A percentile compares a stretch with the other conserved stretches of the same genome.
phyloP scores from a whole-genome alignment of 2,888 invertebrate species.

The Thelaira solivaga region DNA sequence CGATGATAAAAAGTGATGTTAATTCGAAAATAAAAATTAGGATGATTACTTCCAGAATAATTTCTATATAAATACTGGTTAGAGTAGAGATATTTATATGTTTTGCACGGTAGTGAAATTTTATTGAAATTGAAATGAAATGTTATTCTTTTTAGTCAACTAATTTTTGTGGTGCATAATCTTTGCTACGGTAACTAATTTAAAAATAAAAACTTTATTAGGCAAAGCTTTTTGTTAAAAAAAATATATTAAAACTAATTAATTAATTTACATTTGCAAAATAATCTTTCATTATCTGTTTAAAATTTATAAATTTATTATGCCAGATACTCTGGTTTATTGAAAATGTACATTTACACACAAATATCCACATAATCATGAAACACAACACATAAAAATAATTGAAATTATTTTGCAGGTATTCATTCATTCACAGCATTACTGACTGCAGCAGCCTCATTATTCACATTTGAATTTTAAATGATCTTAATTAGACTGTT shows the following conservation, averaged over 20 bases:
- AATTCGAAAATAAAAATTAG: no score
- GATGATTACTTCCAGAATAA: no score
- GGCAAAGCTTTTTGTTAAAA: no score
- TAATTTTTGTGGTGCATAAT: conserved; percentile 25
- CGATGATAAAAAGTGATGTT: no score
- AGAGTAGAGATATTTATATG: background rate
- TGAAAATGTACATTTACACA: background rate
- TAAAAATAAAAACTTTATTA: background rate
- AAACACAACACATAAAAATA: background rate
- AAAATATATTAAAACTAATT: no score
- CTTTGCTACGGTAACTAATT: background rate
- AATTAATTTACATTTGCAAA: conserved; percentile 23
- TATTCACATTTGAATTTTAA: conserved; percentile 3
- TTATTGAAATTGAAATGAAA: background rate
- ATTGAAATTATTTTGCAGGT: conserved; percentile 20
- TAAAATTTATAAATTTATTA: conserved; percentile 10
- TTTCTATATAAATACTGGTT: background rate
- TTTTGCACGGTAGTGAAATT: background rate
- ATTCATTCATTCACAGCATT: background rate
- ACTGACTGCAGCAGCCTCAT: background rate
- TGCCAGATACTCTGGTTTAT: conserved; percentile 19
- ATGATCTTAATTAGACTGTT: conserved; percentile 29
- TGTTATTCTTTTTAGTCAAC: background rate
- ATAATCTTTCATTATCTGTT: conserved; percentile 23
- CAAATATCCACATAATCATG: background rate